Percentiles rank a stretch among this genome's conserved stretches.
phyloP scores from a whole-genome alignment of 2,113 vertebrate genomes.

The rabbit (Oryctolagus cuniculus) region DNA sequence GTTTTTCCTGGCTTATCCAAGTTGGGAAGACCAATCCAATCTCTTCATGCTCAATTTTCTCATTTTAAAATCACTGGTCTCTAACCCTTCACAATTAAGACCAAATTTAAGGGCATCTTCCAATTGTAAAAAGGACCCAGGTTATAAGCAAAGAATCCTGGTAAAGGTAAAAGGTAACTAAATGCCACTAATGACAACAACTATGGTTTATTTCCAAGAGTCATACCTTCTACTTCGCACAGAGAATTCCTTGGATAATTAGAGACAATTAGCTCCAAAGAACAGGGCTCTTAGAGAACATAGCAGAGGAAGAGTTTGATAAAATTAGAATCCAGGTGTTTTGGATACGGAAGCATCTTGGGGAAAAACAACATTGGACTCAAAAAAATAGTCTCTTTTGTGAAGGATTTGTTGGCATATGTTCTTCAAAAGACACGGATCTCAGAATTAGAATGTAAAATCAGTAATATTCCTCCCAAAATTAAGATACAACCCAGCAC shows the following conservation, averaged over 20 bases:
- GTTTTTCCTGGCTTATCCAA: constrained; percentile 29
- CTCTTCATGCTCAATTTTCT: background rate
- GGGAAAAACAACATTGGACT: background rate
- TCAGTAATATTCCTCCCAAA: background rate
- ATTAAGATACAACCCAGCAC: background rate
- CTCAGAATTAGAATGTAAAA: background rate
- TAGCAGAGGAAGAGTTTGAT: background rate
- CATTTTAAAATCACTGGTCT: background rate
- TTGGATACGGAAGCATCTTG: background rate
- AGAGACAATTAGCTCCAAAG: background rate
- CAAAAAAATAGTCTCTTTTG: background rate
- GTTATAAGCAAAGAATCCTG: background rate
- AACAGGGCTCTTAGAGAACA: background rate
- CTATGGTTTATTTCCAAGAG: constrained; percentile 1
- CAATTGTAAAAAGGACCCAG: background rate
- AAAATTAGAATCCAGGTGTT: background rate
- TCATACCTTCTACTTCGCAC: background rate
- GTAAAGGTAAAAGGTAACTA: background rate
- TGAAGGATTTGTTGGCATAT: background rate
- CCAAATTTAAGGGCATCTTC: background rate
- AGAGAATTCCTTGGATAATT: background rate
- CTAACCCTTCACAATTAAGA: background rate
- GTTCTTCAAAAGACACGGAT: background rate
- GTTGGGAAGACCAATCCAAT: background rate
- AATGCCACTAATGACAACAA: background rate